phyloP scores from a whole-genome alignment of 2,113 vertebrate species.

The Larimichthys polyactis region DNA sequence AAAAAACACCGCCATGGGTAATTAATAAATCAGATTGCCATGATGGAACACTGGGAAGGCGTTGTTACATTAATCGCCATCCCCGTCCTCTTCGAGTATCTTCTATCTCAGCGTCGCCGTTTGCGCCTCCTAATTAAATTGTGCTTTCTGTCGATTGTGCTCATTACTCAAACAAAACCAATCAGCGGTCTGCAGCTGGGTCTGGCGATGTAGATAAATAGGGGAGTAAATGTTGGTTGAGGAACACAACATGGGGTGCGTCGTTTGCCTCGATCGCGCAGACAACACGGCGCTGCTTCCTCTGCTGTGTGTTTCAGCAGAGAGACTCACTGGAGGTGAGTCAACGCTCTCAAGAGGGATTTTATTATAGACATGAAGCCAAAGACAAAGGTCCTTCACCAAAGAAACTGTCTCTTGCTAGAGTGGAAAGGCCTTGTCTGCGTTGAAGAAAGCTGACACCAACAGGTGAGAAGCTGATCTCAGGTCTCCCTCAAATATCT shows the following conservation, averaged over 20 bases:
- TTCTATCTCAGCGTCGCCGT: slow-evolving; percentile 65
- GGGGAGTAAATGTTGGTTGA: slow-evolving; percentile 59
- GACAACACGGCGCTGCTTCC: slow-evolving; percentile 3
- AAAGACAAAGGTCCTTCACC: neutral
- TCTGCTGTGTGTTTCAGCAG: neutral
- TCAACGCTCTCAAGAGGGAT: neutral
- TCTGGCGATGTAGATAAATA: slow-evolving; percentile 67
- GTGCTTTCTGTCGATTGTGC: slow-evolving; percentile 76
- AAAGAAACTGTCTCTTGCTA: neutral
- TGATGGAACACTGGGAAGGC: slow-evolving; percentile 69
- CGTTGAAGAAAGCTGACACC: neutral
- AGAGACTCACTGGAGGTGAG: neutral
- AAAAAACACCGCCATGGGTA: slow-evolving; percentile 63
- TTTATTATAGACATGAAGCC: slow-evolving; percentile 1
- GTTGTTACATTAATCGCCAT: slow-evolving; percentile 74
- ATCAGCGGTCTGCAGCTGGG: slow-evolving; percentile 69
- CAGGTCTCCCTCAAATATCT: neutral
- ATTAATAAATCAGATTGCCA: slow-evolving; percentile 79
- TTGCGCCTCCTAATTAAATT: slow-evolving; percentile 76
- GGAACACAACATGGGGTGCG: slow-evolving; percentile 40
- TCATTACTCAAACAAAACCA: slow-evolving; percentile 80
- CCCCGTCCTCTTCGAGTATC: slow-evolving; percentile 59
- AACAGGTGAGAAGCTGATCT: neutral
- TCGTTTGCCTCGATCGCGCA: slow-evolving; percentile 18
- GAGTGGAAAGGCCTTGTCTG: neutral